Evolutionary conservation across 2,888 invertebrate species (phyloP).

Genomic region (Mesorhabditis spiculigera): DNA sequence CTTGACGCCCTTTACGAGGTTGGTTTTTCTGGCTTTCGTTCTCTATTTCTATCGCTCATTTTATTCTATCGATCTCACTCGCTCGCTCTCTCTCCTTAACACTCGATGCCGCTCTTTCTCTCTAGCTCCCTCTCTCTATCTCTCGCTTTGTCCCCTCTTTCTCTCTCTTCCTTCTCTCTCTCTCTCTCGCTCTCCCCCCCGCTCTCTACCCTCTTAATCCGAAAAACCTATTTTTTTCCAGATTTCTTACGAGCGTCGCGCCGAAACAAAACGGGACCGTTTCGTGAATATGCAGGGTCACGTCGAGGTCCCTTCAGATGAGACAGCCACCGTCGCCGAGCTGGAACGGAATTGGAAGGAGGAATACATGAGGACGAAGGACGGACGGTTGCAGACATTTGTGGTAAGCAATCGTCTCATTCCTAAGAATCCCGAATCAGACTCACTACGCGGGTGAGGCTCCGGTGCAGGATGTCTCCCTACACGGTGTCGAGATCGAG

Average conservation of each 20-base stretch:
- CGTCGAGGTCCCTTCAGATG: conserved; percentile 60
- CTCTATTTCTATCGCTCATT: no score
- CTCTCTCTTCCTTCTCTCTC: no score
- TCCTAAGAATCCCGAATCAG: conserved; percentile 18
- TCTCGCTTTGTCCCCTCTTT: no score
- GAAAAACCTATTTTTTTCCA: conserved; percentile 15
- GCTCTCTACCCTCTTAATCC: not conserved
- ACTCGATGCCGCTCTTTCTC: no score
- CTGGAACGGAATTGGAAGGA: conserved; percentile 67
- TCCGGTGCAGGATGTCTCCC: conserved; percentile 50
- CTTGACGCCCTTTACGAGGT: conserved; percentile 15
- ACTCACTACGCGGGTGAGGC: conserved; percentile 54
- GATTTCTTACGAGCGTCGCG: conserved; percentile 51
- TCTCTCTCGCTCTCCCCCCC: no score
- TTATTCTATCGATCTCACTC: no score
- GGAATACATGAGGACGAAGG: conserved; percentile 64
- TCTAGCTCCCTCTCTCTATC: no score
- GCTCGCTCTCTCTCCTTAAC: no score
- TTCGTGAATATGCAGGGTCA: conserved; percentile 65
- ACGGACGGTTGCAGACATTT: conserved; percentile 65
- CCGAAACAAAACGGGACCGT: conserved; percentile 46
- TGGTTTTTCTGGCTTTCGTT: no score
- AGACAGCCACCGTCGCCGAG: conserved; percentile 60
- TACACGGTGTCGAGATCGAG: conserved; percentile 50
- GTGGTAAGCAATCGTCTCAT: conserved; percentile 57